Evolutionary conservation across 53 echinoderm and acorn worm species (phyloP).

Genomic region (Holothuria leucospilota): DNA sequence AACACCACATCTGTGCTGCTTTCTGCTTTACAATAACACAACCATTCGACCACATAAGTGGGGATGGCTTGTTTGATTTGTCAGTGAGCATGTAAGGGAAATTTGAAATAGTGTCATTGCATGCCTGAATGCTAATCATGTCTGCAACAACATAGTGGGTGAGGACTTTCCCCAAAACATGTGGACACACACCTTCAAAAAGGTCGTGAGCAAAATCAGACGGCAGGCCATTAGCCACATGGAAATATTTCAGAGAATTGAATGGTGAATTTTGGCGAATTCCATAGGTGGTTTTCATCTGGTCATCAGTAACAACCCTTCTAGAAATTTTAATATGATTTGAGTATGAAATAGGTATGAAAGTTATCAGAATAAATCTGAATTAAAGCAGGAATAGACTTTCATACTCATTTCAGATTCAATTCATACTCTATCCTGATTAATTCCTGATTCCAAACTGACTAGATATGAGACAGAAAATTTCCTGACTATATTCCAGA

Average conservation of each 20-base stretch:
- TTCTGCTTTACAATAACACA: conserved; percentile 35
- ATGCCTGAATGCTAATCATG: conserved; percentile 14
- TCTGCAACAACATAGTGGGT: conserved; percentile 6
- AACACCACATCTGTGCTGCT: no score
- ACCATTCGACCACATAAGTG: not conserved
- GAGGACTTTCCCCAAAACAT: conserved; percentile 42
- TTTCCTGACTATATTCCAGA: no score
- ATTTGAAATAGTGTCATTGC: conserved; percentile 14
- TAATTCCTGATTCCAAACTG: no score
- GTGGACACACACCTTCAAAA: conserved; percentile 67
- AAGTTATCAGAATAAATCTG: no score
- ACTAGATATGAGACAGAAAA: no score
- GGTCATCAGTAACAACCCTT: conserved; percentile 29
- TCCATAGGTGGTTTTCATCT: conserved; percentile 64
- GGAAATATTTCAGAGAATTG: conserved; percentile 59
- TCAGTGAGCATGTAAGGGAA: conserved; percentile 39
- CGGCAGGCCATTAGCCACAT: conserved; percentile 61
- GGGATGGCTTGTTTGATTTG: conserved; percentile 39
- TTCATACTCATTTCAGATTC: no score
- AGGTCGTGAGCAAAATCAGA: conserved; percentile 65
- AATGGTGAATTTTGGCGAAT: conserved; percentile 51
- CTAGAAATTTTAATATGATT: no score
- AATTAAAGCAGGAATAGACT: no score
- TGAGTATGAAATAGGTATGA: no score
- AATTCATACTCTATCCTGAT: no score